These are phyloP conservation scores for Grammomys dolichurus DNA, from an alignment of 2,113 vertebrate species.

Conservation along the genomic window DNA sequence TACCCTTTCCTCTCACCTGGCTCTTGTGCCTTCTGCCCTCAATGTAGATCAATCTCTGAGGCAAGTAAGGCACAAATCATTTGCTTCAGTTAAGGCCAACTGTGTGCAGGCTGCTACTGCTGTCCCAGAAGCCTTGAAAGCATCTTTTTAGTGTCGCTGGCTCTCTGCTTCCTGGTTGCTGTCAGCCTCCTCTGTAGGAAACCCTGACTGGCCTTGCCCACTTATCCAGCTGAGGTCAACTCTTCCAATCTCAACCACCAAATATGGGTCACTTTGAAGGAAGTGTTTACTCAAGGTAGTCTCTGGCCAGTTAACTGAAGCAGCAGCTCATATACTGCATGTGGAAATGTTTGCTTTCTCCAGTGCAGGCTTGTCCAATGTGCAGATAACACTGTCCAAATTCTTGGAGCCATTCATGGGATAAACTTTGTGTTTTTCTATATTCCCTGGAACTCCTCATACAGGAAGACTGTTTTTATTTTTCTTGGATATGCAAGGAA, in stretches of 20 bases:
- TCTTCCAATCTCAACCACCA: background rate
- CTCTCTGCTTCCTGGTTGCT: background rate
- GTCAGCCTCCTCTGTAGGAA: background rate
- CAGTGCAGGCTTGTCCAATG: background rate
- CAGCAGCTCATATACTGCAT: accelerated
- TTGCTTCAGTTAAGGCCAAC: background rate
- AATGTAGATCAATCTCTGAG: accelerated
- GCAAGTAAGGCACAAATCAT: background rate
- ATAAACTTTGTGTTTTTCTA: background rate
- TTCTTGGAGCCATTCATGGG: background rate
- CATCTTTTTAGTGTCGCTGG: background rate
- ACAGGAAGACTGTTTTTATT: background rate
- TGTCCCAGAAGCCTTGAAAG: background rate
- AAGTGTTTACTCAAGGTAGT: background rate
- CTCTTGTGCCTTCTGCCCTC: accelerated
- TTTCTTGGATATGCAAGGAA: slow-evolving; percentile 3
- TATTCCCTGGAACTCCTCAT: background rate
- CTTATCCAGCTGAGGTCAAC: background rate
- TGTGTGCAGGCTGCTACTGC: background rate
- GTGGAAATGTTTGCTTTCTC: background rate
- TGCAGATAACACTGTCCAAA: background rate
- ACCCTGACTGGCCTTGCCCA: background rate
- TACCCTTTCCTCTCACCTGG: background rate
- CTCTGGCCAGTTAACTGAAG: background rate
- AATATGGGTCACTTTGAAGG: background rate